phyloP scores from a whole-genome alignment of 2,113 vertebrate species.

The Peromyscus polionotus region DNA sequence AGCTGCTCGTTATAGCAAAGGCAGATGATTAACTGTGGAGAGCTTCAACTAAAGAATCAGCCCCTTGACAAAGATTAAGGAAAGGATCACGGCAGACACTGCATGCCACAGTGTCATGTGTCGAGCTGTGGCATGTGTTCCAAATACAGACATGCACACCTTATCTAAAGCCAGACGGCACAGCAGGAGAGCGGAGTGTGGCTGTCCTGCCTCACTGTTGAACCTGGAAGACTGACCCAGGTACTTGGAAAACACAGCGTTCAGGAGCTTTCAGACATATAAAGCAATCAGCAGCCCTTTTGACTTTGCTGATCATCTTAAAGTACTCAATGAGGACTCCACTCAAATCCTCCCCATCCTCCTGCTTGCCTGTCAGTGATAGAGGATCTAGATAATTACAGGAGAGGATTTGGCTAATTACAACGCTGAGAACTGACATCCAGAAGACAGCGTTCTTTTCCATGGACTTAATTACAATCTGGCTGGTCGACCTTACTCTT shows the following conservation, averaged over 20 bases:
- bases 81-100: background rate
- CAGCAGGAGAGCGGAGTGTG: no score
- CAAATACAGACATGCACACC: background rate
- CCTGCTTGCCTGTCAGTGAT: background rate
- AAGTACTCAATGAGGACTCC: background rate
- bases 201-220: background rate
- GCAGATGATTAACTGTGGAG: background rate
- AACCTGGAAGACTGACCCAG: background rate
- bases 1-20: constrained; percentile 10
- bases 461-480: constrained; percentile 49
- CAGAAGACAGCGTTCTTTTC: constrained; percentile 47
- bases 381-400: constrained; percentile 43
- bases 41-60: background rate
- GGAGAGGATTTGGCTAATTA: constrained; percentile 35
- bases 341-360: background rate
- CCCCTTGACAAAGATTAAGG: background rate
- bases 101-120: background rate
- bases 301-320: background rate
- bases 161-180: background rate
- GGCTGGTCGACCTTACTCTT: constrained; percentile 50
- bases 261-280: background rate
- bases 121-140: background rate
- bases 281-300: background rate
- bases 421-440: constrained; percentile 14
- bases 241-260: background rate